Conservation (phyloP, 2,113 vertebrate genomes). For the Rousettus leschenaultii region DNA sequence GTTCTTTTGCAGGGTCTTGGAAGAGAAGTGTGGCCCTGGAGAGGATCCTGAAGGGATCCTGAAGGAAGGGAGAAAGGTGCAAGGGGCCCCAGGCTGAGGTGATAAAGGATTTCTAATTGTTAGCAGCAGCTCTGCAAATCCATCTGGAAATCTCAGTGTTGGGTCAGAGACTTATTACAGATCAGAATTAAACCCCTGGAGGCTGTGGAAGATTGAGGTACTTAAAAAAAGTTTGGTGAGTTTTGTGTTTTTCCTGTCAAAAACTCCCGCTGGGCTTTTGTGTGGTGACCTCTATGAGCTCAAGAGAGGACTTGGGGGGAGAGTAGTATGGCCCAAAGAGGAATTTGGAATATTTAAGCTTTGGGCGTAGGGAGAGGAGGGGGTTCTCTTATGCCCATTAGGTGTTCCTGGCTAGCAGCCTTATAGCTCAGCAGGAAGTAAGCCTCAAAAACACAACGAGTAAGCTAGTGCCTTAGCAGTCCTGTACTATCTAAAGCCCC, state of each 20-base stretch:
- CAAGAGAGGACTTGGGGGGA: slow-evolving; percentile 47
- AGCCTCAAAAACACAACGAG: slow-evolving; percentile 51
- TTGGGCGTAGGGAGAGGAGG: slow-evolving; percentile 29
- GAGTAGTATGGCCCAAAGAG: slow-evolving; percentile 25
- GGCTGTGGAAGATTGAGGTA: slow-evolving; percentile 62
- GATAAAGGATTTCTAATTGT: slow-evolving; percentile 71
- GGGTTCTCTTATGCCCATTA: slow-evolving; percentile 56
- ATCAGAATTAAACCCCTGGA: slow-evolving; percentile 73
- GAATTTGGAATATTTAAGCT: slow-evolving; percentile 71
- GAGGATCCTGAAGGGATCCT: not conserved
- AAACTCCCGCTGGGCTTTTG: slow-evolving; percentile 76
- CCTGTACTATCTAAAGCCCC: not conserved
- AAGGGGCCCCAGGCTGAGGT: slow-evolving; percentile 31
- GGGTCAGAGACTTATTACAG: slow-evolving; percentile 68
- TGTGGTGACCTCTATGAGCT: slow-evolving; percentile 58
- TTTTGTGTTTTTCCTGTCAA: slow-evolving; percentile 66
- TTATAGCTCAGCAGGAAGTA: slow-evolving; percentile 55
- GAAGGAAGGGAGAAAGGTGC: not conserved
- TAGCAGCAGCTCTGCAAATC: slow-evolving; percentile 66
- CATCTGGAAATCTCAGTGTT: slow-evolving; percentile 66
- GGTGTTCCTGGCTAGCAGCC: slow-evolving; percentile 58
- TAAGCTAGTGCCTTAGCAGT: slow-evolving; percentile 2
- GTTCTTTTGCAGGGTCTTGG: slow-evolving; percentile 20
- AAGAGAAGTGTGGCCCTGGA: not conserved
- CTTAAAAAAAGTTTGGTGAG: slow-evolving; percentile 59